Conservation (phyloP, 2,113 vertebrate genomes). For the Climacteris rufus region DNA sequence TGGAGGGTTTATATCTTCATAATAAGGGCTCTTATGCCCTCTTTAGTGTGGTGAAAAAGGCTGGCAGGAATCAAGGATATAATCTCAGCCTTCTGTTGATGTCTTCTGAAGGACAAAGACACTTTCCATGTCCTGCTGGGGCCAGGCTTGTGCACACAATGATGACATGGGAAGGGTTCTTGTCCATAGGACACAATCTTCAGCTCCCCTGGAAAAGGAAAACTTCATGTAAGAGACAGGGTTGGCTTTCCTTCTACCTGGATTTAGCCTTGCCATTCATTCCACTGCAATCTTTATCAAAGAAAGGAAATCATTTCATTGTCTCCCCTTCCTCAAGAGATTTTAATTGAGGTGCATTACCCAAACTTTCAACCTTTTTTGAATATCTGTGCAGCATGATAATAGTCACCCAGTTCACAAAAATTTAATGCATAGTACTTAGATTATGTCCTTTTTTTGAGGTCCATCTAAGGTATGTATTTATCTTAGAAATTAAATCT, state of each 20-base stretch:
- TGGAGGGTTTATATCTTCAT: background rate
- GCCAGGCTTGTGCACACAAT: background rate
- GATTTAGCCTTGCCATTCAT: background rate
- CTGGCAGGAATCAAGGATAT: too few species aligned
- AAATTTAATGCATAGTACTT: background rate
- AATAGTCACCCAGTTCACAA: background rate
- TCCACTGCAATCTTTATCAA: background rate
- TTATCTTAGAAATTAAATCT: background rate
- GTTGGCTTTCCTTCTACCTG: background rate
- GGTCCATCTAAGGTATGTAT: background rate
- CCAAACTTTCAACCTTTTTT: background rate
- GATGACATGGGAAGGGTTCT: background rate
- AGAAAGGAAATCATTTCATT: background rate
- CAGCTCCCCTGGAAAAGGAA: background rate
- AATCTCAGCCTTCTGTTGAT: background rate
- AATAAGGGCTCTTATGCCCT: fast-evolving
- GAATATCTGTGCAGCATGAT: background rate
- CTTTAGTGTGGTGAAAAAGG: background rate
- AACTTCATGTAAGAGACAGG: background rate
- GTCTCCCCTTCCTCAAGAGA: background rate
- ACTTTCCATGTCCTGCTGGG: background rate
- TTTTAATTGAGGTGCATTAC: background rate
- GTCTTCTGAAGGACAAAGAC: background rate
- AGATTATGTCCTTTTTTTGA: background rate
- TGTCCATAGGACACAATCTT: fast-evolving